A percentile compares a stretch with the other conserved stretches of the same genome.
phyloP scores from a whole-genome alignment of 2,797 vertebrate species.

The Leptatherina wallacei region DNA sequence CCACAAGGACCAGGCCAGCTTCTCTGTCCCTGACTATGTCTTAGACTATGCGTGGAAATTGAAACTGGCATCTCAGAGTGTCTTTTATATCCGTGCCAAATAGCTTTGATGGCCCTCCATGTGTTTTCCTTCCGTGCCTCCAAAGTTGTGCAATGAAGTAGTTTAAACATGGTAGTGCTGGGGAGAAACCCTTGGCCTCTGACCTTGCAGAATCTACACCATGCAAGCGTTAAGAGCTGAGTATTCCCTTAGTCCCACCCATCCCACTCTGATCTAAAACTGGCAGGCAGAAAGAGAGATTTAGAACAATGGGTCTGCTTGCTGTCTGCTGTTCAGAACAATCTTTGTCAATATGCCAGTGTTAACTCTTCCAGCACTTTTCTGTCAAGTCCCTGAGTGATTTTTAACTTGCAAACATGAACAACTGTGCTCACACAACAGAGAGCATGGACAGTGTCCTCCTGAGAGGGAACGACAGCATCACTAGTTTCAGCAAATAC shows the following conservation, averaged over 20 bases:
- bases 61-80: constrained; percentile 83
- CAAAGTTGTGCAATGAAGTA: constrained; percentile 53
- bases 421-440: constrained; percentile 28
- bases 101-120: constrained; percentile 72
- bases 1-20: constrained; percentile 71
- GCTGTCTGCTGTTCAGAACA: constrained; percentile 72
- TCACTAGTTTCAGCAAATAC: constrained; percentile 6
- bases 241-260: constrained; percentile 69
- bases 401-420: constrained; percentile 66
- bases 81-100: constrained; percentile 80
- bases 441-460: constrained; percentile 9
- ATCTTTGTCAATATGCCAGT: constrained; percentile 70
- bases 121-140: constrained; percentile 57
- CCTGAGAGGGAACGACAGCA: constrained; percentile 3
- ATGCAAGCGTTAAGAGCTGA: constrained; percentile 70
- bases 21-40: constrained; percentile 79
- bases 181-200: constrained; percentile 79
- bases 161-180: constrained; percentile 69
- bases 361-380: constrained; percentile 58
- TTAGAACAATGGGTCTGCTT: constrained; percentile 75
- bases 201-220: constrained; percentile 73
- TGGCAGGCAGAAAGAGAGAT: constrained; percentile 75
- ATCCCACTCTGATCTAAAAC: constrained; percentile 75
- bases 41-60: constrained; percentile 75
- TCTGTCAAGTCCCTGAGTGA: constrained; percentile 55